A percentile compares a stretch with the other conserved stretches of the same genome.
phyloP scores from a whole-genome alignment of 1,140 invertebrate species.

The Telenomus remus region DNA sequence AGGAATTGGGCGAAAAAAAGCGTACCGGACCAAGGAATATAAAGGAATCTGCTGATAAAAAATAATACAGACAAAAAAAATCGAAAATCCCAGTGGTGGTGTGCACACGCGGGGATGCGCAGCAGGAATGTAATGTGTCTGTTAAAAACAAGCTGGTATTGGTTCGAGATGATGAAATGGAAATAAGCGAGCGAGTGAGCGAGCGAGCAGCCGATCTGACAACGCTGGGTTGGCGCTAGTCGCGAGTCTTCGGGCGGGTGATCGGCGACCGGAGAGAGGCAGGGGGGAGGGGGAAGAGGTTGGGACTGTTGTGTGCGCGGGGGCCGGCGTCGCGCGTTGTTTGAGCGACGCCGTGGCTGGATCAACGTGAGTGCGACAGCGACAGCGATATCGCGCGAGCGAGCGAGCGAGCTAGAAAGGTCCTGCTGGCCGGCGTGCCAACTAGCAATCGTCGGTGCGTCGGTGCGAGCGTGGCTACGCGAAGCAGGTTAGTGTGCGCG shows the following conservation, averaged over 20 bases:
- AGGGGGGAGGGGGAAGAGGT: background rate
- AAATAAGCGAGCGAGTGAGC: background rate
- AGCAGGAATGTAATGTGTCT: no score
- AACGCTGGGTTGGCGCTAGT: background rate
- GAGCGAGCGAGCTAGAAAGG: constrained; percentile 34
- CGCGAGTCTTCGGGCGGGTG: background rate
- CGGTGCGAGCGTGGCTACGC: constrained; percentile 49
- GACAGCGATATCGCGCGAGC: constrained; percentile 11
- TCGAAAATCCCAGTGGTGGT: no score
- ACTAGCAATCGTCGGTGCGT: constrained; percentile 56
- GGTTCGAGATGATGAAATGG: background rate
- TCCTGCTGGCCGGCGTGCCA: constrained; percentile 43
- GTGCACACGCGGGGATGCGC: no score
- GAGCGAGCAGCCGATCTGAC: background rate
- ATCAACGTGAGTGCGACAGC: constrained; percentile 6
- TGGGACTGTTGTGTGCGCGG: no score
- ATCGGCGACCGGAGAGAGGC: no score
- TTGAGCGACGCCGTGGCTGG: background rate
- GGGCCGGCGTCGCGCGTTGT: no score
- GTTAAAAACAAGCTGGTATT: background rate
- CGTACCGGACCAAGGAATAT: no score
- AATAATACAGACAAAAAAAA: no score
- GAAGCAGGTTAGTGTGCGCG: constrained; percentile 50
- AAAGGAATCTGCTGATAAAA: no score
- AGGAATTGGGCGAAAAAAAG: no score